A percentile compares a stretch with the other conserved stretches of the same genome.
Evolutionary conservation across 2,113 vertebrate species (phyloP).

Genomic region (Hippocampus comes): DNA sequence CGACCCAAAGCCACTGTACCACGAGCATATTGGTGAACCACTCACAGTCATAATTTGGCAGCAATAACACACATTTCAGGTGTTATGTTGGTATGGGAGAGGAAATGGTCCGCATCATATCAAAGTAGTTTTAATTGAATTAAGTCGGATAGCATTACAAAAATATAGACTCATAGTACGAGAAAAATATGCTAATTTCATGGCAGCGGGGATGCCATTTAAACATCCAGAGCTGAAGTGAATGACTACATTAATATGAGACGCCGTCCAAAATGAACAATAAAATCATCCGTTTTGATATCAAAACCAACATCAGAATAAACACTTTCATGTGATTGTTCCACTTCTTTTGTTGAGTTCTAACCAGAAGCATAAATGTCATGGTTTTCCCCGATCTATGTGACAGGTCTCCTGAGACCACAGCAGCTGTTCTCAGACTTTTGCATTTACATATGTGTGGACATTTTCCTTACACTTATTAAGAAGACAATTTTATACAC

Average conservation of each 20-base stretch:
- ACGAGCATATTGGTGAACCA: background rate
- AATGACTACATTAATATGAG: background rate
- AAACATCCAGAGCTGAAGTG: background rate
- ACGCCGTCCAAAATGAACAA: background rate
- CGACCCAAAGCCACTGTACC: background rate
- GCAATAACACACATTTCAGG: background rate
- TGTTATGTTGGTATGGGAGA: no score
- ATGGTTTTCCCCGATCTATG: background rate
- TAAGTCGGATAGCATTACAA: background rate
- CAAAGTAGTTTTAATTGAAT: background rate
- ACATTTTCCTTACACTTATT: no score
- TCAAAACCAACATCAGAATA: background rate
- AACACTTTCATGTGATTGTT: background rate
- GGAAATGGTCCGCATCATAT: background rate
- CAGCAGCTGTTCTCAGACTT: background rate
- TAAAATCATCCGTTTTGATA: no score
- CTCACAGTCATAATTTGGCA: background rate
- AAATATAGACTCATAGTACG: no score
- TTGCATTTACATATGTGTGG: background rate
- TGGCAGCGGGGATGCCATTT: background rate
- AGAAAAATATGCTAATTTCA: background rate
- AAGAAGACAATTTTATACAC: background rate
- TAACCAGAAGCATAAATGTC: background rate
- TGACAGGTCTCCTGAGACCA: background rate
- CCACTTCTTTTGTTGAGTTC: background rate